phyloP scores from a whole-genome alignment of 2,113 vertebrate species.

The Paralichthys olivaceus region DNA sequence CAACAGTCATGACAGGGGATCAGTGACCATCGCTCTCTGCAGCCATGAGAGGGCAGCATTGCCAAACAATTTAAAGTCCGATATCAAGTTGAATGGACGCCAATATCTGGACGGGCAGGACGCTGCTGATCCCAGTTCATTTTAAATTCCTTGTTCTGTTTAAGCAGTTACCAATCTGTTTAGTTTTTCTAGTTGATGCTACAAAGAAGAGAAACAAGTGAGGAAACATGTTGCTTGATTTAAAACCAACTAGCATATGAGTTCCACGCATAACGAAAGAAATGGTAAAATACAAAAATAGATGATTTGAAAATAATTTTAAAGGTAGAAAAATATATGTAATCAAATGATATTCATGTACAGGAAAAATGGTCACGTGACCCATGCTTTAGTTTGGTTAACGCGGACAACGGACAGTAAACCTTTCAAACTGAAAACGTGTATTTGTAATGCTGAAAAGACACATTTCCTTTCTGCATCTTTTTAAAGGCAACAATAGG shows the following conservation, averaged over 20 bases:
- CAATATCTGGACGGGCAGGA: slow-evolving; percentile 28
- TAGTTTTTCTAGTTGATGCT: slow-evolving; percentile 17
- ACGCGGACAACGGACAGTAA: slow-evolving; percentile 5
- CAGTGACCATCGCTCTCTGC: slow-evolving; percentile 23
- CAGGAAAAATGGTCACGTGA: slow-evolving; percentile 36
- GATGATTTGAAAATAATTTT: slow-evolving; percentile 70
- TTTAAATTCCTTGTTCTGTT: slow-evolving; percentile 18
- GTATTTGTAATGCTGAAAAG: slow-evolving; percentile 1
- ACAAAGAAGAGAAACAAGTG: slow-evolving; percentile 9
- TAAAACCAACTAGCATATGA: slow-evolving; percentile 16
- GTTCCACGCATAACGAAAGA: slow-evolving; percentile 25
- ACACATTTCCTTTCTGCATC: slow-evolving; percentile 21
- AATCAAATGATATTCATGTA: slow-evolving; percentile 66
- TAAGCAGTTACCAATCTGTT: slow-evolving; percentile 11
- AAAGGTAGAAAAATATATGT: slow-evolving; percentile 75
- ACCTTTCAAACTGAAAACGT: neutral
- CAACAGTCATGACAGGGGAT: slow-evolving; percentile 46
- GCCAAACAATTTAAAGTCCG: slow-evolving; percentile 39
- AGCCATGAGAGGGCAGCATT: slow-evolving; percentile 62
- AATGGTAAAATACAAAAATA: slow-evolving; percentile 77
- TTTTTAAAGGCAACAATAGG: slow-evolving; percentile 1
- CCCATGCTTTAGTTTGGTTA: slow-evolving; percentile 34
- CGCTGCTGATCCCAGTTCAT: slow-evolving; percentile 37
- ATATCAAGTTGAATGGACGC: slow-evolving; percentile 10
- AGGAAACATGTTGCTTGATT: slow-evolving; percentile 21